These are phyloP conservation scores for Ischnus inquisitorius DNA, from an alignment of 2,888 invertebrate genomes.

Conservation along the genomic window DNA sequence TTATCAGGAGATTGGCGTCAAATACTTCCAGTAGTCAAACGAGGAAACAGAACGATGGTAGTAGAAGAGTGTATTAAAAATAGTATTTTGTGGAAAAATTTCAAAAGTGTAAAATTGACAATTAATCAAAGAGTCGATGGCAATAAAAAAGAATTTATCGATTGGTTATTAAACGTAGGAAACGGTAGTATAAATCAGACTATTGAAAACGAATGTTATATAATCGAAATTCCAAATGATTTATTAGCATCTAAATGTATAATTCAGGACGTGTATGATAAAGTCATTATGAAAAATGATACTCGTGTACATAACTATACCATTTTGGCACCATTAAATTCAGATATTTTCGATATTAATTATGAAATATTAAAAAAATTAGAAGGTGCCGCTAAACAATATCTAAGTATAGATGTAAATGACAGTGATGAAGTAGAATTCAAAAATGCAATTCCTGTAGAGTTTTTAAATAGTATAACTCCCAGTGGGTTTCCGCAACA, in stretches of 20 bases:
- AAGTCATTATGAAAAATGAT: conserved; percentile 30
- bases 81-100: conserved; percentile 31
- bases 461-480: conserved; percentile 54
- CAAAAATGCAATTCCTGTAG: conserved; percentile 21
- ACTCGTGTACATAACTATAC: conserved; percentile 19
- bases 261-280: conserved; percentile 41
- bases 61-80: conserved; percentile 37
- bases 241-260: conserved; percentile 5
- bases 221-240: conserved; percentile 32
- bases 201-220: conserved; percentile 16
- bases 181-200: conserved; percentile 25
- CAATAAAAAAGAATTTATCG: conserved; percentile 41
- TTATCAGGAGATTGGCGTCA: conserved; percentile 44
- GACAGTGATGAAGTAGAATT: conserved; percentile 17
- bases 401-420: conserved; percentile 30
- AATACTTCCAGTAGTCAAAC: conserved; percentile 42
- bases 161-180: conserved; percentile 52
- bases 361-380: conserved; percentile 14
- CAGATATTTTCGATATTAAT: conserved; percentile 45
- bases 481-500: conserved; percentile 41
- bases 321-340: conserved; percentile 55
- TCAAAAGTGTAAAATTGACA: conserved; percentile 12
- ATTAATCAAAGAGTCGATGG: conserved; percentile 54
- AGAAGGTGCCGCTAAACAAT: conserved; percentile 12
- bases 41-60: conserved; percentile 23